Percentiles rank a stretch among this genome's conserved stretches.
These are phyloP conservation scores for Strigamia transsilvanica DNA, from an alignment of 2,888 invertebrate genomes.

Conservation along the genomic window DNA sequence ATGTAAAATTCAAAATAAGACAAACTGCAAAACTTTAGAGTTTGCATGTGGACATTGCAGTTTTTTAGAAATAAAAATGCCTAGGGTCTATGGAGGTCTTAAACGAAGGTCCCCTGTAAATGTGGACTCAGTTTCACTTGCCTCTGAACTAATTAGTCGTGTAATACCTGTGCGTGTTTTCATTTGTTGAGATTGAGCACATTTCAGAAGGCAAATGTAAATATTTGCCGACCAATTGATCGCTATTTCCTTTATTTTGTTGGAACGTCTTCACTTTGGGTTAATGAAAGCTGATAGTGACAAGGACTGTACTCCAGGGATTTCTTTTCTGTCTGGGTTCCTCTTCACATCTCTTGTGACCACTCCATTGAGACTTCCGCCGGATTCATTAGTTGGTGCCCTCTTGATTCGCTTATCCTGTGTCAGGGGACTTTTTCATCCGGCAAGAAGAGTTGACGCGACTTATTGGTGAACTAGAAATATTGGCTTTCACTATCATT, in stretches of 20 bases:
- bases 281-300: slow-evolving; percentile 35
- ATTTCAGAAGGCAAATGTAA: neutral
- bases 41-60: too few species aligned
- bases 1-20: too few species aligned
- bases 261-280: neutral
- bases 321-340: neutral
- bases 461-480: neutral
- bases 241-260: neutral
- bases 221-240: neutral
- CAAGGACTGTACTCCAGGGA: slow-evolving; percentile 8
- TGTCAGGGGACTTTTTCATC: neutral
- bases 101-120: too few species aligned
- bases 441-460: neutral
- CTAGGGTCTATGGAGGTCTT: too few species aligned
- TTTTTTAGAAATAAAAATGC: too few species aligned
- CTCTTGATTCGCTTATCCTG: slow-evolving; percentile 26
- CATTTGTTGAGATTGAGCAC: too few species aligned
- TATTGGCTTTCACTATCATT: slow-evolving; percentile 11
- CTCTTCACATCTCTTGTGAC: slow-evolving; percentile 22
- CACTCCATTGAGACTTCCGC: slow-evolving; percentile 44
- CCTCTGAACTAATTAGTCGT: neutral
- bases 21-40: too few species aligned
- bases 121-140: too few species aligned
- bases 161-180: neutral
- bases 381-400: slow-evolving; percentile 47